Conservation (phyloP, 2,888 invertebrate species). For the Meiosimyza decipiens region DNA sequence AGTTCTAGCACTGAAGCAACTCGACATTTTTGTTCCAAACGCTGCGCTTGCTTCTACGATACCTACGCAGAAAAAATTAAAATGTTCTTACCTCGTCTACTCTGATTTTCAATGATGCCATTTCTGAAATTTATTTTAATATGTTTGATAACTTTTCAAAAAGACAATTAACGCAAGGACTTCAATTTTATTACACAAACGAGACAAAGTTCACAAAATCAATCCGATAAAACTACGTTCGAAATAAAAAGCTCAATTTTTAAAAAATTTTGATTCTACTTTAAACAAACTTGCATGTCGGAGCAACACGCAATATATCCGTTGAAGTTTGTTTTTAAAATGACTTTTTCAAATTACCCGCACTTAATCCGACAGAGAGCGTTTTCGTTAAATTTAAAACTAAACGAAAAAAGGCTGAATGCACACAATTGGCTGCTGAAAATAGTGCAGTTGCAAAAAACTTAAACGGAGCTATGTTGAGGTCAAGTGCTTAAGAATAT, state of each 20-base stretch:
- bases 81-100: constrained; percentile 37
- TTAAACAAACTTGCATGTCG: constrained; percentile 2
- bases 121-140: constrained; percentile 12
- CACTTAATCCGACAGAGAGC: constrained; percentile 40
- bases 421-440: constrained; percentile 38
- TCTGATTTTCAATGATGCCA: constrained; percentile 28
- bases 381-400: constrained; percentile 36
- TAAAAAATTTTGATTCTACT: not conserved
- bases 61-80: not conserved
- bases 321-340: constrained; percentile 60
- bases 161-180: constrained; percentile 4
- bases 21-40: too few relatives aligned
- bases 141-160: constrained; percentile 15
- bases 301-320: constrained; percentile 49
- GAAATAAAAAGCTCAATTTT: not conserved
- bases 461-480: not conserved
- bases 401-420: constrained; percentile 41
- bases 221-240: not conserved
- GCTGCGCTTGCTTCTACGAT: too few relatives aligned
- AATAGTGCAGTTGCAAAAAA: constrained; percentile 37
- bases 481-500: not conserved
- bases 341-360: constrained; percentile 48
- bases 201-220: not conserved
- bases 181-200: constrained; percentile 28
- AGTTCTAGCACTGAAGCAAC: too few relatives aligned